Base-by-base conservation (phyloP, 2,797 vertebrate species). In the Gymnothorax reevesii region DNA sequence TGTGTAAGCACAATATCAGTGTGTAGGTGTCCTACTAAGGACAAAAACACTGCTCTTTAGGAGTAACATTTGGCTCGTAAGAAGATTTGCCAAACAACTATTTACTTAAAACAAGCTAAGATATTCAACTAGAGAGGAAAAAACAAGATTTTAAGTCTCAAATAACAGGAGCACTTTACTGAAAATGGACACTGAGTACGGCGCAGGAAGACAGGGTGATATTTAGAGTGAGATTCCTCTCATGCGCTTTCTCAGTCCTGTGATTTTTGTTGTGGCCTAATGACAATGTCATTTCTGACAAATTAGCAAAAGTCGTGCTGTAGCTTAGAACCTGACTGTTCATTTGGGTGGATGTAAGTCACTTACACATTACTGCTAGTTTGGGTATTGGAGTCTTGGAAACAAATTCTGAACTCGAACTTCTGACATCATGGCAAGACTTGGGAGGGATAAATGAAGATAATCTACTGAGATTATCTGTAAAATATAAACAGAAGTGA, bases 401-500 rank as follows among this genome's bases (percentile, higher is more conserved):
- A 27, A 9, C 71, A 4, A 33, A 75, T 75, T 75, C 17, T 33
- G 71, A 42, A 12, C 71, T 75, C 33, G 15, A 4, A 49, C 27
- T 33, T 66, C 64, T 33, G 69, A 75, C 27, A 75, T 75, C 13
- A 42, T 33, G 49, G 12, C 71, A 42, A 12, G 71, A 75, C 25
- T 42, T 42, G 15, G 77, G 77, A 1, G 77, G 52, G 52, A n/a
- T 7, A 13, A 20, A 57, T 57, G 22, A 57, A 82, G 80, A 82
- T 15, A 2, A 82, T 27, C 80, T 82, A 8, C 80, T 82, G 42
- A 57, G 10, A 54, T 57, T 75, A 15, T 42, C 75, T 33, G 55
- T n/a, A 59, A 82, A 82, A 64, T 52, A 57, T 57, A 86, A 82
- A 82, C 42, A 86, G 77, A 52, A 49, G 73, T 62, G 85, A n/a